Conservation (phyloP, 2,113 vertebrate genomes). For the Gymnocephalus cernua region DNA sequence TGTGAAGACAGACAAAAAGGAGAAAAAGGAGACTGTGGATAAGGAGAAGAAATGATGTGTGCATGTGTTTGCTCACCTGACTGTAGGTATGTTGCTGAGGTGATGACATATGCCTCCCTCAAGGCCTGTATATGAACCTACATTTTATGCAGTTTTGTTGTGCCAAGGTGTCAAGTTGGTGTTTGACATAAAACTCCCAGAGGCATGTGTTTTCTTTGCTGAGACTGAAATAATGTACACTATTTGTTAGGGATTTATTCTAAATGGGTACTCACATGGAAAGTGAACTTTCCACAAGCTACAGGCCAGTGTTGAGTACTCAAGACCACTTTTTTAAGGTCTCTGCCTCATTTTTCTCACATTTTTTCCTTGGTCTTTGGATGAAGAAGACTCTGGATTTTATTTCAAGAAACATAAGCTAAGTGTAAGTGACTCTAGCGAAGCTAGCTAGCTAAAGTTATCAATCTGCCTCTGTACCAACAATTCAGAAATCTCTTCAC, state of each 20-base stretch:
- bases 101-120: slow-evolving; percentile 47
- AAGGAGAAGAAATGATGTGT: neutral
- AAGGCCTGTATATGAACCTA: slow-evolving; percentile 14
- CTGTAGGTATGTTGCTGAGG: slow-evolving; percentile 11
- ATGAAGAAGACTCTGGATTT: too few species aligned
- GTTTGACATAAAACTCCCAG: neutral
- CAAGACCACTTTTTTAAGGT: too few species aligned
- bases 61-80: slow-evolving; percentile 50
- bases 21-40: neutral
- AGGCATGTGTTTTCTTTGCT: neutral
- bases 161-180: slow-evolving; percentile 27
- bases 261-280: neutral
- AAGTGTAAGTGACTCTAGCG: too few species aligned
- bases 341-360: too few species aligned
- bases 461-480: too few species aligned
- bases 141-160: slow-evolving; percentile 19
- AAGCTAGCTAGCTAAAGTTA: too few species aligned
- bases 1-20: slow-evolving; percentile 5
- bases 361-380: too few species aligned
- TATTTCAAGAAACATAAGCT: too few species aligned
- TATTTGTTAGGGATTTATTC: neutral
- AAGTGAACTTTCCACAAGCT: neutral
- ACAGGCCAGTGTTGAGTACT: neutral
- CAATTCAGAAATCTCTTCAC: too few species aligned
- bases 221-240: neutral